A percentile compares a stretch with the other conserved stretches of the same genome.
Evolutionary conservation across 2,888 invertebrate species (phyloP).

Genomic region (Xylota sylvarum): DNA sequence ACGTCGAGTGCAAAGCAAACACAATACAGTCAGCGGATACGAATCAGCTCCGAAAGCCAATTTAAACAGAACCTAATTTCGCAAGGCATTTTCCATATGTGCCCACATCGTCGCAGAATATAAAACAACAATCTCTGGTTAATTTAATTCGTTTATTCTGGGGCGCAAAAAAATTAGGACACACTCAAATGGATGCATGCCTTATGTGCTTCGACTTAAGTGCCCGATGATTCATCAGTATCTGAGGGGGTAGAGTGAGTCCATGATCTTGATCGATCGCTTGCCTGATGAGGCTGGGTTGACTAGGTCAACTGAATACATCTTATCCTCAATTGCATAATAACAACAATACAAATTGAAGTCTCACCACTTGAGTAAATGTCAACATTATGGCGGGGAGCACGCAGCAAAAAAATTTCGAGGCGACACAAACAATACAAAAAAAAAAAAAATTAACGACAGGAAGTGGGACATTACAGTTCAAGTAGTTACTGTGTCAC

Average conservation of each 20-base stretch:
- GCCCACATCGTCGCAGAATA: conserved; percentile 11
- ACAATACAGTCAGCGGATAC: neutral
- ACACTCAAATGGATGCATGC: conserved; percentile 47
- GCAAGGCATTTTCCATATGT: conserved; percentile 29
- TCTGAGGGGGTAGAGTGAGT: neutral
- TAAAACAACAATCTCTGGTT: conserved; percentile 22
- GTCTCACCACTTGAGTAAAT: conserved; percentile 38
- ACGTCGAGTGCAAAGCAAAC: conserved; percentile 42
- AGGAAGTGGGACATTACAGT: conserved; percentile 51
- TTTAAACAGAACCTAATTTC: conserved; percentile 55
- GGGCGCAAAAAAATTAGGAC: conserved; percentile 51
- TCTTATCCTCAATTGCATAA: conserved; percentile 42
- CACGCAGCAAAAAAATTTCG: neutral
- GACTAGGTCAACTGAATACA: conserved; percentile 58
- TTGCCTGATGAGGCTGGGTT: conserved; percentile 24
- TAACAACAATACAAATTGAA: conserved; percentile 17
- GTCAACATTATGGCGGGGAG: conserved; percentile 28
- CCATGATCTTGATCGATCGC: conserved; percentile 59
- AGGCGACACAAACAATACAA: neutral
- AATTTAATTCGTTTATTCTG: conserved; percentile 47
- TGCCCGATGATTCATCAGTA: conserved; percentile 35
- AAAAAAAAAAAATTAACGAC: conserved; percentile 12
- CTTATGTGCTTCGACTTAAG: conserved; percentile 19
- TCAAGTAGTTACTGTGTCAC: conserved; percentile 43
- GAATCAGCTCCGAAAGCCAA: conserved; percentile 10